phyloP scores from a whole-genome alignment of 1,140 invertebrate species.

The Dreissena rostriformis region DNA sequence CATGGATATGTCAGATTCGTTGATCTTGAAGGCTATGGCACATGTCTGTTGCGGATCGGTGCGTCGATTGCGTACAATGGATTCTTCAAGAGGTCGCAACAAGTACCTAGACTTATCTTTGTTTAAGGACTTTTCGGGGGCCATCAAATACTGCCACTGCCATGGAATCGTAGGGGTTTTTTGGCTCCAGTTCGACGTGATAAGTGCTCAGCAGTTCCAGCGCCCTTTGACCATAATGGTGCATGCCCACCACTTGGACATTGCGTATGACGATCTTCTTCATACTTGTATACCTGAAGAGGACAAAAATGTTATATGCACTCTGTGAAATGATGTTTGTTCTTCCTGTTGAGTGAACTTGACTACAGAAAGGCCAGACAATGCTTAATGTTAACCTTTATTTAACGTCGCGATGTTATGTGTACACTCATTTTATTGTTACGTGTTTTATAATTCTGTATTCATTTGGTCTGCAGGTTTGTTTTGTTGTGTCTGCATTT shows the following conservation, averaged over 20 bases:
- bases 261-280: conserved; percentile 32
- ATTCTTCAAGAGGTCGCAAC: conserved; percentile 14
- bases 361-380: not conserved
- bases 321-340: not conserved
- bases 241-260: conserved; percentile 34
- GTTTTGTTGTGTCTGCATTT: not conserved
- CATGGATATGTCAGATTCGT: too few relatives aligned
- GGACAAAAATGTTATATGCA: not conserved
- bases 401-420: not conserved
- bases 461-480: not conserved
- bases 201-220: conserved; percentile 15
- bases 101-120: conserved; percentile 32
- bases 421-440: too few relatives aligned
- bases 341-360: too few relatives aligned
- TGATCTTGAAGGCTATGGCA: conserved; percentile 18
- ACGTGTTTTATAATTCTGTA: not conserved
- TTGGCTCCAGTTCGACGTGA: conserved; percentile 17
- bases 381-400: not conserved
- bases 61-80: not conserved
- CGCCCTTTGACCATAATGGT: conserved; percentile 19
- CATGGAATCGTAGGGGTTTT: conserved; percentile 1
- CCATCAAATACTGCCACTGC: conserved; percentile 45
- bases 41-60: conserved; percentile 28
- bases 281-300: conserved; percentile 36
- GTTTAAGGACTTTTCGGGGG: conserved; percentile 17